Evolutionary conservation across 92 coral and sea anemone species (phyloP).

Genomic region (Muricea muricata): DNA sequence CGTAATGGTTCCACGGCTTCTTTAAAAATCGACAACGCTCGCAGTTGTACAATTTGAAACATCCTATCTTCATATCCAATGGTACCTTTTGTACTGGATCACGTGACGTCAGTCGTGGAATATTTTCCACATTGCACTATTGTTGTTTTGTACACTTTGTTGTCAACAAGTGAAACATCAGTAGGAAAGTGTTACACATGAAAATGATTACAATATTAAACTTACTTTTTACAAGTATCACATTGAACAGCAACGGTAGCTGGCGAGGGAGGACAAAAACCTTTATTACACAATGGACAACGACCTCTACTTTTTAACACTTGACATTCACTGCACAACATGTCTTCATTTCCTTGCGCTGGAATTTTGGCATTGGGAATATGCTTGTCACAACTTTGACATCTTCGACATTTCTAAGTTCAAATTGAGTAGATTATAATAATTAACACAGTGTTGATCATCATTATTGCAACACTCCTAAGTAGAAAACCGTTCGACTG

Average conservation of each 20-base stretch:
- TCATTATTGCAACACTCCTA: too few relatives aligned
- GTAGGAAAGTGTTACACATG: neutral
- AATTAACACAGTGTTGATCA: too few relatives aligned
- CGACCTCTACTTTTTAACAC: conserved; percentile 71
- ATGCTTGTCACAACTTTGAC: conserved; percentile 76
- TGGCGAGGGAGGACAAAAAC: conserved; percentile 64
- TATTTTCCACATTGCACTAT: too few relatives aligned
- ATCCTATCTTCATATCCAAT: too few relatives aligned
- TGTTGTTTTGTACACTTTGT: neutral
- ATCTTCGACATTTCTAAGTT: conserved; percentile 79
- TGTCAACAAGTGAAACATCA: neutral
- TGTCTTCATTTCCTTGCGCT: conserved; percentile 76
- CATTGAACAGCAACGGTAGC: conserved; percentile 80
- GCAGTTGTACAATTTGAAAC: too few relatives aligned
- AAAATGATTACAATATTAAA: neutral
- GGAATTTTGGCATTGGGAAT: conserved; percentile 62
- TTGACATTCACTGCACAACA: conserved; percentile 83
- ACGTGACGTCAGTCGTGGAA: too few relatives aligned
- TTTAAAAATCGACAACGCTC: too few relatives aligned
- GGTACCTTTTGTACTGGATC: too few relatives aligned
- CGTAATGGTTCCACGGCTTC: too few relatives aligned
- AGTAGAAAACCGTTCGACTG: too few relatives aligned
- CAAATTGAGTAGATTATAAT: neutral
- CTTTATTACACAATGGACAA: conserved; percentile 87
- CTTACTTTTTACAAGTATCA: conserved; percentile 96